phyloP scores from a whole-genome alignment of 2,888 invertebrate species.

The Dorcus hopei region DNA sequence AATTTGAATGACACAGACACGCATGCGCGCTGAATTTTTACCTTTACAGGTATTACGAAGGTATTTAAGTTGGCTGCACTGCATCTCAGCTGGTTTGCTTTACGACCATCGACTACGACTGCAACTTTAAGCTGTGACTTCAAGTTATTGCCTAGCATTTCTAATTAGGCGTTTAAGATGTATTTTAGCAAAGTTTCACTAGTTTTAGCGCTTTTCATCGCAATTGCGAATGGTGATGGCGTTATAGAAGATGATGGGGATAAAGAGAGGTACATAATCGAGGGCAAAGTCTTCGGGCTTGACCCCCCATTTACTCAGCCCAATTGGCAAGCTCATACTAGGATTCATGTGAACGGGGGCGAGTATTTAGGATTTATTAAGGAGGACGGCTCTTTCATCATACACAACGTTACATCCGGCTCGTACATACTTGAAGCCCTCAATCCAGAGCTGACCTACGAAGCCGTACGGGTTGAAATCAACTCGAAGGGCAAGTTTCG shows the following conservation, averaged over 20 bases:
- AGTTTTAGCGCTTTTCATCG: background rate
- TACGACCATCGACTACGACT: too few species aligned
- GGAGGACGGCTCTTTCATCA: conserved; percentile 86
- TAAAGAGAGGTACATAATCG: conserved; percentile 65
- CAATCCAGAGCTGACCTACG: conserved; percentile 88
- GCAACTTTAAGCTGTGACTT: too few species aligned
- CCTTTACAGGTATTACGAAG: conserved; percentile 8
- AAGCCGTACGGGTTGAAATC: conserved; percentile 93
- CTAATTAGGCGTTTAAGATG: too few species aligned
- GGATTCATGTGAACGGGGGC: conserved; percentile 83
- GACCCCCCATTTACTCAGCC: conserved; percentile 57
- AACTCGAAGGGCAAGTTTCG: conserved; percentile 96
- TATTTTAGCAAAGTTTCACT: background rate
- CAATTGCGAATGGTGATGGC: background rate
- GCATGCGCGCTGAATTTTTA: conserved; percentile 13
- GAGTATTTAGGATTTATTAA: conserved; percentile 84
- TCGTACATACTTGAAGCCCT: conserved; percentile 92
- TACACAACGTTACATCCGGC: conserved; percentile 85
- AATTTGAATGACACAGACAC: conserved; percentile 5
- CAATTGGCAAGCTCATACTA: conserved; percentile 75
- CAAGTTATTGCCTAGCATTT: too few species aligned
- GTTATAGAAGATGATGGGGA: conserved; percentile 49
- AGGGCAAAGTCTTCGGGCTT: conserved; percentile 72
- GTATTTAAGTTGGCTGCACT: too few species aligned
- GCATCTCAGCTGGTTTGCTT: too few species aligned